These are phyloP conservation scores for Cebus imitator DNA, from an alignment of 2,113 vertebrate species.

Conservation along the genomic window DNA sequence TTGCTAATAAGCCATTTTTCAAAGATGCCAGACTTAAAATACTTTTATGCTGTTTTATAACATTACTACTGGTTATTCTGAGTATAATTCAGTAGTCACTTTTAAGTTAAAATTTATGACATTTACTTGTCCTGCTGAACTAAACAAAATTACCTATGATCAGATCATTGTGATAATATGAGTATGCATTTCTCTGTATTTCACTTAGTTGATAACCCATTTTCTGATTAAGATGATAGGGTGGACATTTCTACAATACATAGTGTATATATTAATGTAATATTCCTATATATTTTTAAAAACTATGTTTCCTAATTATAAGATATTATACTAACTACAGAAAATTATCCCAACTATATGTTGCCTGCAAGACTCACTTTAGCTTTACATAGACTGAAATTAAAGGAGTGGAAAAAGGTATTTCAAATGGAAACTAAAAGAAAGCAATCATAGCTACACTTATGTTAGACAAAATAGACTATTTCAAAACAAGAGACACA, in stretches of 20 bases:
- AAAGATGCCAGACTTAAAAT: slow-evolving; percentile 10
- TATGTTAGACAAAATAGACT: background rate
- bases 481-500: background rate
- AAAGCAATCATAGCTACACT: background rate
- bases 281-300: background rate
- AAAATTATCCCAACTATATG: background rate
- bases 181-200: background rate
- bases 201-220: background rate
- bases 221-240: background rate
- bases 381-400: background rate
- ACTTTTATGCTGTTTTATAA: slow-evolving; percentile 17
- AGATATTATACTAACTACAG: background rate
- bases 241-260: background rate
- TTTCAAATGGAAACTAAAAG: background rate
- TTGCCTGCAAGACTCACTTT: background rate
- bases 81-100: slow-evolving; percentile 11
- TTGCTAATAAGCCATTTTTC: slow-evolving; percentile 48
- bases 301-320: background rate
- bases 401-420: background rate
- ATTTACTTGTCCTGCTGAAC: background rate
- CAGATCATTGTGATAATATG: background rate
- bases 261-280: background rate
- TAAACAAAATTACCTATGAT: background rate
- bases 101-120: slow-evolving; percentile 14
- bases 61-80: background rate